Evolutionary conservation across 2,113 vertebrate genomes (phyloP).

Genomic region (Prunella himalayana): DNA sequence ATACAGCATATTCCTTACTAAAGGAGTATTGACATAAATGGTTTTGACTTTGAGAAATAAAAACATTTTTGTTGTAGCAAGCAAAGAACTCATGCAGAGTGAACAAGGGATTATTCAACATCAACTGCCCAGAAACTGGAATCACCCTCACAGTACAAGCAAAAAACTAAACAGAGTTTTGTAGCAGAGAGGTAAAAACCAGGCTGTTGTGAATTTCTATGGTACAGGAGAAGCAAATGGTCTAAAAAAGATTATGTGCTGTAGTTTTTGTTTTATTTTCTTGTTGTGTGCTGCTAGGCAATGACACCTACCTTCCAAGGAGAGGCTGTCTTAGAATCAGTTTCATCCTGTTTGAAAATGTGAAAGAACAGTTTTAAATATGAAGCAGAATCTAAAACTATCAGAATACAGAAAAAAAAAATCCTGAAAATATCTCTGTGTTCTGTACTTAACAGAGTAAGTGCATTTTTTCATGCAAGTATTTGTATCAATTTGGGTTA

Average conservation of each 20-base stretch:
- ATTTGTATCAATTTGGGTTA: neutral
- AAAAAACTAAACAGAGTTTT: neutral
- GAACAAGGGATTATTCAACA: neutral
- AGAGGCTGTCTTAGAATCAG: conserved; percentile 88
- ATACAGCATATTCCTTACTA: neutral
- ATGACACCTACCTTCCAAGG: conserved; percentile 90
- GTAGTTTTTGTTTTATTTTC: neutral
- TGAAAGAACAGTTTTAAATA: neutral
- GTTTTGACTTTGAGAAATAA: neutral
- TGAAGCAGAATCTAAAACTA: neutral
- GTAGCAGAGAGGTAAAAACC: neutral
- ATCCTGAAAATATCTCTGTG: neutral
- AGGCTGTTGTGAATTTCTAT: neutral
- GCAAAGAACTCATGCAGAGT: neutral
- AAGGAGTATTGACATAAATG: neutral
- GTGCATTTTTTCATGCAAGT: neutral
- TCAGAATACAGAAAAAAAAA: neutral
- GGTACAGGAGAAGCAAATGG: neutral
- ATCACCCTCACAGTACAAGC: neutral
- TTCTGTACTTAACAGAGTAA: neutral
- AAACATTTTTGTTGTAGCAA: neutral
- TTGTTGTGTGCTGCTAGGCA: neutral
- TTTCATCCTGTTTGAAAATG: conserved; percentile 83
- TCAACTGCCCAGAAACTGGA: neutral
- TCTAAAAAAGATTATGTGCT: neutral